phyloP scores from a whole-genome alignment of 2,113 vertebrate genomes.

The Oenanthe oenanthe region DNA sequence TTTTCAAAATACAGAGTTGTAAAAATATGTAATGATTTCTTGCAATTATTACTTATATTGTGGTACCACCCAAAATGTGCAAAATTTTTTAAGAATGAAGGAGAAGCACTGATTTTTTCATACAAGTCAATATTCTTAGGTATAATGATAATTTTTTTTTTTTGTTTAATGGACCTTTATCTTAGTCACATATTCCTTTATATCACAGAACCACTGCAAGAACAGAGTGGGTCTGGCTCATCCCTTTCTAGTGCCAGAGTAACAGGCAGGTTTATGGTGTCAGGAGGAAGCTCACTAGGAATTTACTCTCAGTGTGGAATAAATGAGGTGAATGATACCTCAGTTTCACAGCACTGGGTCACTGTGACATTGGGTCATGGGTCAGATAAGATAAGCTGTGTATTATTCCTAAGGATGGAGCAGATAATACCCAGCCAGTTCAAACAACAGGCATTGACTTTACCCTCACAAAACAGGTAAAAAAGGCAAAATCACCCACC shows the following conservation, averaged over 20 bases:
- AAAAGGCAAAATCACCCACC: not conserved
- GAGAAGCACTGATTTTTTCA: not conserved
- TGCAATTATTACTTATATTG: not conserved
- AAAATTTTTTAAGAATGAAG: not conserved
- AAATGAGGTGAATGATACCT: constrained; percentile 14
- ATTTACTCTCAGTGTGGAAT: not conserved
- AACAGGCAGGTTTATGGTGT: not conserved
- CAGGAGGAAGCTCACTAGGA: not conserved
- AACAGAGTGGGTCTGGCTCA: not conserved
- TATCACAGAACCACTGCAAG: not conserved
- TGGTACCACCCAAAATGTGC: not conserved
- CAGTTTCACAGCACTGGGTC: constrained; percentile 47
- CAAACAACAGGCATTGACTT: constrained; percentile 60
- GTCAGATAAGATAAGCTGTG: constrained; percentile 61
- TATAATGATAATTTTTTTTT: not conserved
- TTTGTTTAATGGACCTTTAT: not conserved
- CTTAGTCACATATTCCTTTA: not conserved
- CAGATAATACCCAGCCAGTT: constrained; percentile 58
- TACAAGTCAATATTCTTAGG: not conserved
- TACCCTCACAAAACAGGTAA: constrained; percentile 13
- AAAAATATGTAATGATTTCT: not conserved
- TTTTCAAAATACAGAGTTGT: not conserved
- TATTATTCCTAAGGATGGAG: constrained; percentile 22
- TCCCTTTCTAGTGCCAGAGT: not conserved
- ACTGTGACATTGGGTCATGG: constrained; percentile 57